Evolutionary conservation across 2,113 vertebrate species (phyloP).

Genomic region (Scopus umbretta): DNA sequence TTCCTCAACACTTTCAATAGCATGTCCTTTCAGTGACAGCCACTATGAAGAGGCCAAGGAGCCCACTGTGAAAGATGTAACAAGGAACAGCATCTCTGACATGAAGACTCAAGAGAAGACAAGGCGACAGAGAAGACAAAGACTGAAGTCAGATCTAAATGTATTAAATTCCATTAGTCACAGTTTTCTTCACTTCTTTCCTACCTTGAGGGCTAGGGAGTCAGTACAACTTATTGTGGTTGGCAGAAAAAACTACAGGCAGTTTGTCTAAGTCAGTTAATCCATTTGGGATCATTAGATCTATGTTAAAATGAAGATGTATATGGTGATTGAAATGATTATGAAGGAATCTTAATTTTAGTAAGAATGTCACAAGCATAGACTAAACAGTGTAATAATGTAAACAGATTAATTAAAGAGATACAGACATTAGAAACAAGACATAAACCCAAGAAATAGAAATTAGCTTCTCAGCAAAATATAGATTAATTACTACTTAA

Average conservation of each 20-base stretch:
- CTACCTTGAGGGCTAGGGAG: background rate
- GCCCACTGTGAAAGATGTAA: background rate
- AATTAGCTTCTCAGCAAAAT: background rate
- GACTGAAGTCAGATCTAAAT: background rate
- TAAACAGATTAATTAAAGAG: background rate
- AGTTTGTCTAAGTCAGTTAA: background rate
- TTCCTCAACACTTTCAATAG: background rate
- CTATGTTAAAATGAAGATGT: background rate
- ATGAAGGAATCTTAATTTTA: background rate
- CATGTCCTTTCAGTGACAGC: background rate
- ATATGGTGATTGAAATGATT: background rate
- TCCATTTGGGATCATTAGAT: background rate
- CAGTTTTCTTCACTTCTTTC: background rate
- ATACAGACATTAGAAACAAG: background rate
- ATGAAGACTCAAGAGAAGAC: background rate
- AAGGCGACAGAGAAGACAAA: background rate
- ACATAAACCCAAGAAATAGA: background rate
- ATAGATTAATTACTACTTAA: background rate
- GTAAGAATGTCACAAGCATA: background rate
- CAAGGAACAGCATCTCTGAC: background rate
- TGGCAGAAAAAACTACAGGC: background rate
- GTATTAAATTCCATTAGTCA: constrained; percentile 9
- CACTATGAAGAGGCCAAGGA: background rate
- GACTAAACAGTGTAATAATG: background rate
- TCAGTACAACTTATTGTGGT: background rate